Evolutionary conservation across 2,797 vertebrate genomes (phyloP).

Genomic region (Thamnophis elegans): DNA sequence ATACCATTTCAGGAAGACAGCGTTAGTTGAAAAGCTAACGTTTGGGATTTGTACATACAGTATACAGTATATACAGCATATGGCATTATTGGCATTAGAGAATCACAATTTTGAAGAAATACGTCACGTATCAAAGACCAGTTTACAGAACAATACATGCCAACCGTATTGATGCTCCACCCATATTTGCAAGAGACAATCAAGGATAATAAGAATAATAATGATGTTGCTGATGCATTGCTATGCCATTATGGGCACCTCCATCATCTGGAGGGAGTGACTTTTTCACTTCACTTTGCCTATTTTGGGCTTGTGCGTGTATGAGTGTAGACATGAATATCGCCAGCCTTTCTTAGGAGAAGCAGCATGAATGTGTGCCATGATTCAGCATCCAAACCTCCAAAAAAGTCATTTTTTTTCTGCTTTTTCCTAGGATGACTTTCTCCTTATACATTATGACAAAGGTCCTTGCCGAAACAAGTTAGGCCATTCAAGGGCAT

Average conservation of each 20-base stretch:
- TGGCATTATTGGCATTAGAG: neutral
- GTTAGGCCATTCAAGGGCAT: slow-evolving; percentile 96
- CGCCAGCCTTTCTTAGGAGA: neutral
- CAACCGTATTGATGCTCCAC: neutral
- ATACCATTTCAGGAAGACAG: neutral
- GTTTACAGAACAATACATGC: neutral
- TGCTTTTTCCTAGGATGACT: slow-evolving; percentile 83
- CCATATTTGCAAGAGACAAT: neutral
- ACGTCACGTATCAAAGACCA: neutral
- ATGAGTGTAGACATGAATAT: neutral
- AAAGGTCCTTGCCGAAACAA: slow-evolving; percentile 99
- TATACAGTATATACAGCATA: neutral
- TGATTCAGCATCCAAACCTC: neutral
- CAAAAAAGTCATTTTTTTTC: neutral
- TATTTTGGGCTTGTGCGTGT: neutral
- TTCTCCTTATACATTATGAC: slow-evolving; percentile 97
- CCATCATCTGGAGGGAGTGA: neutral
- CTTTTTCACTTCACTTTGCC: neutral
- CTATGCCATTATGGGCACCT: neutral
- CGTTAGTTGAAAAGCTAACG: neutral
- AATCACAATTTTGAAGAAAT: neutral
- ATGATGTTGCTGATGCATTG: neutral
- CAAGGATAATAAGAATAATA: neutral
- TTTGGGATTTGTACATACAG: neutral
- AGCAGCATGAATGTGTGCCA: neutral